Evolutionary conservation across 2,888 invertebrate species (phyloP), one percentile per base, ranked within the genome.

Genomic region (Oithona nana): DNA sequence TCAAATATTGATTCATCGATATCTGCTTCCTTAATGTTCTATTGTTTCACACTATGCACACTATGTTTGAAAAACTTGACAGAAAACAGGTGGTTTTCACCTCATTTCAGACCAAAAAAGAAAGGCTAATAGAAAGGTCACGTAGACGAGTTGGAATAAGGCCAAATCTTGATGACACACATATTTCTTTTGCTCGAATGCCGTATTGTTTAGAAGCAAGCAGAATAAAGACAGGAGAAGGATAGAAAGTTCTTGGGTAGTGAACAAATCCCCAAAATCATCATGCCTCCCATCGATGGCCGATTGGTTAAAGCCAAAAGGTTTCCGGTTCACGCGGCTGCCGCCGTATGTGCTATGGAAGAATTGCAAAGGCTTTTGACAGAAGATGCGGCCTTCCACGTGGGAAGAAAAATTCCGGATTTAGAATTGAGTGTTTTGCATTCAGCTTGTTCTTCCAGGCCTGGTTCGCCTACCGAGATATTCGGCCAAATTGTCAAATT

Each of bases 341-440:
- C 50, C 24, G 50, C 24, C n/a, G 22, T 22, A 13, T 59, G 59
- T 20, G 16, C 49, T 50, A 26, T 49, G 30, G 8, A 20, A 20
- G 39, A 30, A 31, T 4, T 57, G 8, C 29, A 31, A n/a, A 48
- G 49, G 26, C 49, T 59, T 1, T n/a, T 48, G 3, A 29, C 8
- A 22, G 59, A 59, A 13, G 59, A 59, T 59, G 59, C 59, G 8
- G 50, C 22, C 26, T 59, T 59, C n/a, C 59, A 59, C 29, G 49
- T 59, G 48, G 59, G 16, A 6, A 24, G 59, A 28, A 59, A 59
- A 24, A 28, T 59, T 13, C 59, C 39, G 29, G 49, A 59, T n/a
- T 22, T 16, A 24, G 59, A 59, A 11, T 22, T 29, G 11, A 50
- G 48, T 28, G 50, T 59, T 1, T 13, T 59, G 1, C 59, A 59